A percentile compares a stretch with the other conserved stretches of the same genome.
Conservation (phyloP, 2,888 invertebrate species). For the Spodoptera picta region DNA sequence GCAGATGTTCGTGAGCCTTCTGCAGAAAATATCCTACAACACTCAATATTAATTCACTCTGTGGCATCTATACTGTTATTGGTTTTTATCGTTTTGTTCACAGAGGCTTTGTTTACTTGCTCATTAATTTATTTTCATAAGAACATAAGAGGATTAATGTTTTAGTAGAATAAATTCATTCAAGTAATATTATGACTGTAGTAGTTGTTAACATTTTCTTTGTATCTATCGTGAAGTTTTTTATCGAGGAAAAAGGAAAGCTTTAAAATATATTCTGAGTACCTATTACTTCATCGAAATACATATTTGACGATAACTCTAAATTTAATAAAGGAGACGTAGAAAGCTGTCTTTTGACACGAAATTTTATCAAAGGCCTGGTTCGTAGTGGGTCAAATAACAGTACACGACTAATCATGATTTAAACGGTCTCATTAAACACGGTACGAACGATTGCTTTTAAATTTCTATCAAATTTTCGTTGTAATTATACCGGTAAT, state of each 20-base stretch:
- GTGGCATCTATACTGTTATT: slow-evolving; percentile 48
- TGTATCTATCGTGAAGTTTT: background rate
- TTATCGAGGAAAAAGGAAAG: background rate
- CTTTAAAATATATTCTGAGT: background rate
- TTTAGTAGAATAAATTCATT: slow-evolving; percentile 3
- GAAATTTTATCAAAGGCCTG: slow-evolving; percentile 51
- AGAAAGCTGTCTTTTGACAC: slow-evolving; percentile 56
- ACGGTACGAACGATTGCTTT: slow-evolving; percentile 38
- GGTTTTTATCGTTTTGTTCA: slow-evolving; percentile 38
- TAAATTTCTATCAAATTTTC: slow-evolving; percentile 48
- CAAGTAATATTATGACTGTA: background rate
- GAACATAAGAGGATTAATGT: slow-evolving; percentile 17
- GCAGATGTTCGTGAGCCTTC: slow-evolving; percentile 53
- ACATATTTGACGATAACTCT: slow-evolving; percentile 47
- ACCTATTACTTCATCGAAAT: slow-evolving; percentile 41
- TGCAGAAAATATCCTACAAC: slow-evolving; percentile 47
- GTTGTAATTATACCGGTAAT: slow-evolving; percentile 67
- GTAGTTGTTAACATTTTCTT: background rate
- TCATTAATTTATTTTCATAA: slow-evolving; percentile 33
- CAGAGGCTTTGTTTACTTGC: slow-evolving; percentile 29
- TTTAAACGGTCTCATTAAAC: slow-evolving; percentile 43
- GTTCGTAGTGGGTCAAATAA: slow-evolving; percentile 47
- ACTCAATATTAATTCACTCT: slow-evolving; percentile 51
- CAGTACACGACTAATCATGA: slow-evolving; percentile 45
- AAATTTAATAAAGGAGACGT: slow-evolving; percentile 49